phyloP scores from a whole-genome alignment of 2,113 vertebrate genomes.

The Gavialis gangeticus region DNA sequence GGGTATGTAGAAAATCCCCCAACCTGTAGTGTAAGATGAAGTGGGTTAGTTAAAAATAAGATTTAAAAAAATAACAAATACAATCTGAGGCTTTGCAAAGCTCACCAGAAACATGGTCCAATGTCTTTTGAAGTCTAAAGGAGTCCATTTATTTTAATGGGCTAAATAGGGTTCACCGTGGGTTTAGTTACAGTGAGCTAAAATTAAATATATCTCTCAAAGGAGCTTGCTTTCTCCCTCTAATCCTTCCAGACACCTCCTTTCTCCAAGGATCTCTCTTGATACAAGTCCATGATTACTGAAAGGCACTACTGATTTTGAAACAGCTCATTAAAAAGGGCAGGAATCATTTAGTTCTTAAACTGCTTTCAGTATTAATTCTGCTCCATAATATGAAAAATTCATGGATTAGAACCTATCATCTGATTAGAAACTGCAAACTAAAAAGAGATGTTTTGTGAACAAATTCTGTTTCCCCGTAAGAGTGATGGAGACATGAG shows the following conservation, averaged over 20 bases:
- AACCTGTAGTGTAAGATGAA: not conserved
- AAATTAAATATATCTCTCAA: not conserved
- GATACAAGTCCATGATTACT: not conserved
- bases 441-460: not conserved
- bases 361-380: not conserved
- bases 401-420: not conserved
- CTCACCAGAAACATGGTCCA: not conserved
- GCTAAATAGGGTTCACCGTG: not conserved
- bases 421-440: not conserved
- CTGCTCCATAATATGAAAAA: not conserved
- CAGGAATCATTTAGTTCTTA: not conserved
- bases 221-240: not conserved
- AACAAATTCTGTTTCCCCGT: not conserved
- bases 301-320: not conserved
- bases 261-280: not conserved
- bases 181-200: not conserved
- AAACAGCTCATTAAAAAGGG: not conserved
- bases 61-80: not conserved
- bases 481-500: not conserved
- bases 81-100: not conserved
- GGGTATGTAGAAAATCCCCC: not conserved
- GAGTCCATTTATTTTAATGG: not conserved
- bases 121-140: not conserved
- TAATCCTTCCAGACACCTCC: not conserved
- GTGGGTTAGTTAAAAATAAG: not conserved